Conservation (phyloP, 2,888 invertebrate genomes). For the Synergus umbraculus region DNA sequence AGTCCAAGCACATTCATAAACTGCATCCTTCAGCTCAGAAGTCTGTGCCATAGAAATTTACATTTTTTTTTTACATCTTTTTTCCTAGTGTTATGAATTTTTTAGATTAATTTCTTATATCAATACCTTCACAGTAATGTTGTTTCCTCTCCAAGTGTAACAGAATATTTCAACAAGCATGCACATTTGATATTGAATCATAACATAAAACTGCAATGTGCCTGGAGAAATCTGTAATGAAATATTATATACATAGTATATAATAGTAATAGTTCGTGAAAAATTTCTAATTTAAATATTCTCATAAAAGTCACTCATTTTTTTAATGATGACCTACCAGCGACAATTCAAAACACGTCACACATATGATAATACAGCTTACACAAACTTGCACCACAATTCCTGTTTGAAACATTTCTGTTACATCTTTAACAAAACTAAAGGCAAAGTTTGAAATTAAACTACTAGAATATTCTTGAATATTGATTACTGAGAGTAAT, state of each 20-base stretch:
- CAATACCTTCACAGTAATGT: not conserved
- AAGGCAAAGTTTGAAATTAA: not conserved
- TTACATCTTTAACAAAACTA: slow-evolving; percentile 9
- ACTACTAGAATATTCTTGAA: too few species aligned
- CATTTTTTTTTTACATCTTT: too few species aligned
- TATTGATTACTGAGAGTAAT: too few species aligned
- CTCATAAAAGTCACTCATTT: too few species aligned
- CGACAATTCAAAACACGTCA: not conserved
- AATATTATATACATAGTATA: too few species aligned
- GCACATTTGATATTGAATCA: slow-evolving; percentile 1
- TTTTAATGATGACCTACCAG: not conserved
- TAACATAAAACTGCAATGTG: not conserved
- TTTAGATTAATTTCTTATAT: too few species aligned
- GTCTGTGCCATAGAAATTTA: not conserved
- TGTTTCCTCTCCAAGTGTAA: slow-evolving; percentile 5
- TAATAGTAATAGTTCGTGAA: too few species aligned
- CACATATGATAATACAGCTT: slow-evolving; percentile 8
- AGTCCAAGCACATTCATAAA: slow-evolving; percentile 11
- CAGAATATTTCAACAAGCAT: slow-evolving; percentile 13
- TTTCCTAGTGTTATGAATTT: too few species aligned
- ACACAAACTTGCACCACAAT: slow-evolving; percentile 2
- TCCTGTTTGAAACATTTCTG: not conserved
- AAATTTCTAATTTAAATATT: too few species aligned
- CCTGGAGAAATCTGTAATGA: not conserved
- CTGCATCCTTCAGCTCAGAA: not conserved